A percentile compares a stretch with the other conserved stretches of the same genome.
phyloP scores from a whole-genome alignment of 2,113 vertebrate species.

The Hippocampus abdominalis region DNA sequence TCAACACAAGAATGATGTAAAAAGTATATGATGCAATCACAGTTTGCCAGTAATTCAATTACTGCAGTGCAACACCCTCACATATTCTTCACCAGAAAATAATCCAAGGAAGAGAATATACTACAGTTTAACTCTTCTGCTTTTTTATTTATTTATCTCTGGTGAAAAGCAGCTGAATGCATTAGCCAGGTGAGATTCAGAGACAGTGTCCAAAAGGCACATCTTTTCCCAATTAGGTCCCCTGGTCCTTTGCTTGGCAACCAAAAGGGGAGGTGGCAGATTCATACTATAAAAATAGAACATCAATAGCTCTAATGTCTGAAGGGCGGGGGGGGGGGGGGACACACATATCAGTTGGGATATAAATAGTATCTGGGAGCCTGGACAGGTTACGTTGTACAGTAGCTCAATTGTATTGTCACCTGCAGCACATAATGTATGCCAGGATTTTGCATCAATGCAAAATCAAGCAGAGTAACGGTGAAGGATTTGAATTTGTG shows the following conservation, averaged over 20 bases:
- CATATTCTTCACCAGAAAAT: background rate
- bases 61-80: background rate
- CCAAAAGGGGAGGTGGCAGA: slow-evolving; percentile 60
- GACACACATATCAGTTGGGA: slow-evolving; percentile 70
- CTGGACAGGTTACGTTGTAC: slow-evolving; percentile 72
- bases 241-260: slow-evolving; percentile 62
- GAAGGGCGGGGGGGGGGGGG: slow-evolving; percentile 79
- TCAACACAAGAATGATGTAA: slow-evolving; percentile 8
- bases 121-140: slow-evolving; percentile 1
- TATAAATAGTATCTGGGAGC: slow-evolving; percentile 81
- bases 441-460: slow-evolving; percentile 63
- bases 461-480: slow-evolving; percentile 25
- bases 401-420: slow-evolving; percentile 76
- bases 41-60: background rate
- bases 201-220: slow-evolving; percentile 52
- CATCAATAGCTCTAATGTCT: slow-evolving; percentile 68
- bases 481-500: slow-evolving; percentile 29
- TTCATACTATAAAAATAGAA: slow-evolving; percentile 75
- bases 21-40: slow-evolving; percentile 5
- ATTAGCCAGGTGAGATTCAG: slow-evolving; percentile 46
- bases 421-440: slow-evolving; percentile 27
- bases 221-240: slow-evolving; percentile 54
- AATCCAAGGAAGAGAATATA: background rate
- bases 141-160: background rate
- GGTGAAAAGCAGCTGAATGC: slow-evolving; percentile 33